Evolutionary conservation across 2,797 vertebrate genomes (phyloP).

Genomic region (Sebastes flavidus): DNA sequence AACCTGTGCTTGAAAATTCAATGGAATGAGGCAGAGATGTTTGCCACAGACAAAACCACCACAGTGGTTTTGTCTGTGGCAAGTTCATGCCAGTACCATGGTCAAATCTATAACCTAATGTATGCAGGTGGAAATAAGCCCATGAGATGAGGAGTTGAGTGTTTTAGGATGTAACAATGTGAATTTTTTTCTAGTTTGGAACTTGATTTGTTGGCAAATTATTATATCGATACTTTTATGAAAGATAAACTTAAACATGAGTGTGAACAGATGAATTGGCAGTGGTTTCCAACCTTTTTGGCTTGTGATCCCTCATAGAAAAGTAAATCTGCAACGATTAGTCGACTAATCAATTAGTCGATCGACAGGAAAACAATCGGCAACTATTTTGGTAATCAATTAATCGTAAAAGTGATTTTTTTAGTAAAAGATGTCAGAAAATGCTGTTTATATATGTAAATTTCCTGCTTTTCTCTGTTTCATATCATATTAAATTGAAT

Average conservation of each 20-base stretch:
- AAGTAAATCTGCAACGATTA: no score
- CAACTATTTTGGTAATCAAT: no score
- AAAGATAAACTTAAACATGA: background rate
- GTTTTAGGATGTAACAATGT: background rate
- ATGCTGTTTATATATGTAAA: no score
- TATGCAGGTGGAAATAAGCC: background rate
- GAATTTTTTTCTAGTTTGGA: background rate
- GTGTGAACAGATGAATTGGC: background rate
- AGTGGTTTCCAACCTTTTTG: background rate
- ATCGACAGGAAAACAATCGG: no score
- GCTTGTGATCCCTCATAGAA: background rate
- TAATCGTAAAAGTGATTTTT: no score
- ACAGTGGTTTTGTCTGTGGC: conserved; percentile 1
- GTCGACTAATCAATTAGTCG: no score
- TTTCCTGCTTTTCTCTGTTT: no score
- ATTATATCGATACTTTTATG: background rate
- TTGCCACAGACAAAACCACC: no score
- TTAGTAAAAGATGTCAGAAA: no score
- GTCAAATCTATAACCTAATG: background rate
- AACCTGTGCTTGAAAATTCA: conserved; percentile 54
- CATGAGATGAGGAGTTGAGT: background rate
- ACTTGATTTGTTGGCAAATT: background rate
- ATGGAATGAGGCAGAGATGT: conserved; percentile 50
- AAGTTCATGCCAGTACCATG: conserved; percentile 25
- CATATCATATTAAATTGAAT: no score